Conservation (phyloP, 2,888 invertebrate genomes). For the Harmothoe impar region DNA sequence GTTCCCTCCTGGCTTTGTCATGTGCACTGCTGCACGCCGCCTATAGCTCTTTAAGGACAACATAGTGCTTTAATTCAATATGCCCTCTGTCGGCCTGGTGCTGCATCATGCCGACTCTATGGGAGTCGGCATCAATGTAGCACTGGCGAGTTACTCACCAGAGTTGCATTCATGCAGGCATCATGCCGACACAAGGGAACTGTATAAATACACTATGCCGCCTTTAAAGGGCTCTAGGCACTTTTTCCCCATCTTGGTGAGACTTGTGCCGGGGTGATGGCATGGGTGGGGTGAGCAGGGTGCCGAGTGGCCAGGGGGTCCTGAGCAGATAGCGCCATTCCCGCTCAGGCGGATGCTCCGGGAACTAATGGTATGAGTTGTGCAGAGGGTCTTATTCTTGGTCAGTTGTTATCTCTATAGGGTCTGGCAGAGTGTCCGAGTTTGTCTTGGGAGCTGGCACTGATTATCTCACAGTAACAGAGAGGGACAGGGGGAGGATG, state of each 20-base stretch:
- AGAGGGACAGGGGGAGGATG: not conserved
- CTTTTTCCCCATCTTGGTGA: not conserved
- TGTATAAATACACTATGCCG: too few species aligned
- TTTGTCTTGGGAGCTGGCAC: not conserved
- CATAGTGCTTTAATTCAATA: too few species aligned
- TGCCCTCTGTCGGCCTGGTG: too few species aligned
- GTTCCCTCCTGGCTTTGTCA: conserved; percentile 6
- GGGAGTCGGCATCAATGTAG: too few species aligned
- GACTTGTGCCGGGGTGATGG: not conserved
- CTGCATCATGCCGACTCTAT: too few species aligned
- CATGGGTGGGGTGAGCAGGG: not conserved
- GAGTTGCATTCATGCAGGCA: too few species aligned
- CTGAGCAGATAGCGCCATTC: not conserved
- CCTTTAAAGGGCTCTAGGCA: too few species aligned
- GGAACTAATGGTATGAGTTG: not conserved
- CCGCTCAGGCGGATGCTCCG: not conserved
- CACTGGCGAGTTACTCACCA: too few species aligned
- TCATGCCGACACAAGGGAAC: too few species aligned
- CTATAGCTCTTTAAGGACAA: too few species aligned
- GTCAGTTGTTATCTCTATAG: not conserved
- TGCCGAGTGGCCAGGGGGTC: not conserved
- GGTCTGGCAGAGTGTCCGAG: not conserved
- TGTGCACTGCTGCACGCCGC: not conserved
- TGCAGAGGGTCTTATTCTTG: not conserved
- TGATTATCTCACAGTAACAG: not conserved